phyloP scores from a whole-genome alignment of 2,888 invertebrate species.

The Syritta pipiens region DNA sequence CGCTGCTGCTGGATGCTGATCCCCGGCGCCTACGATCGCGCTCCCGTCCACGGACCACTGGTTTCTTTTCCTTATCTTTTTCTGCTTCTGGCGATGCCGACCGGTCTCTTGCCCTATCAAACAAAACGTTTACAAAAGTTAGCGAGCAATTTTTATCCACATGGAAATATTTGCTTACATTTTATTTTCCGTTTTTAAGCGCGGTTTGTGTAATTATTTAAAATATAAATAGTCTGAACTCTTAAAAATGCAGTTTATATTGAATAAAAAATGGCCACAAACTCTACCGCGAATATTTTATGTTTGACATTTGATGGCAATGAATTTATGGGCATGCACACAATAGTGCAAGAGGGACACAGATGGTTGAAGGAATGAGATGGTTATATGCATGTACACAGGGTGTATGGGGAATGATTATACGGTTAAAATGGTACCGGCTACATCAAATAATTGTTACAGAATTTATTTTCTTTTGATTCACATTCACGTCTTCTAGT shows the following conservation, averaged over 20 bases:
- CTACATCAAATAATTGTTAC: too few species aligned
- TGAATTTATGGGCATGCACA: too few species aligned
- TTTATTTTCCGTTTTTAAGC: background rate
- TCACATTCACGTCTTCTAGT: too few species aligned
- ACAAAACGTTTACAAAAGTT: too few species aligned
- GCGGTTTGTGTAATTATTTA: background rate
- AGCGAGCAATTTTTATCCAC: too few species aligned
- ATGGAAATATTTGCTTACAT: slow-evolving; percentile 31
- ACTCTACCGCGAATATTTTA: slow-evolving; percentile 10
- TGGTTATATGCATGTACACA: too few species aligned
- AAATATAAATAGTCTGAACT: background rate
- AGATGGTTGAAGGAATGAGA: too few species aligned
- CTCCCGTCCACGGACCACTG: slow-evolving; percentile 74
- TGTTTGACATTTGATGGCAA: slow-evolving; percentile 53
- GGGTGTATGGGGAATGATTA: too few species aligned
- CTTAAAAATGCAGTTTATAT: background rate
- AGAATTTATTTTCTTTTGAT: too few species aligned
- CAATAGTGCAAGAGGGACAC: too few species aligned
- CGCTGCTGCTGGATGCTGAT: slow-evolving; percentile 89
- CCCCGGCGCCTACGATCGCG: slow-evolving; percentile 79
- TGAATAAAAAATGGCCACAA: slow-evolving; percentile 36
- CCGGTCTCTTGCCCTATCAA: slow-evolving; percentile 86
- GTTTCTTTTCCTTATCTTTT: slow-evolving; percentile 86
- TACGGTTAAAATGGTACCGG: too few species aligned
- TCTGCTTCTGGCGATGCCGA: slow-evolving; percentile 86